Percentiles rank a stretch among this genome's conserved stretches.
Evolutionary conservation across 2,888 invertebrate species (phyloP).

Genomic region (Azorinus chamasolen): DNA sequence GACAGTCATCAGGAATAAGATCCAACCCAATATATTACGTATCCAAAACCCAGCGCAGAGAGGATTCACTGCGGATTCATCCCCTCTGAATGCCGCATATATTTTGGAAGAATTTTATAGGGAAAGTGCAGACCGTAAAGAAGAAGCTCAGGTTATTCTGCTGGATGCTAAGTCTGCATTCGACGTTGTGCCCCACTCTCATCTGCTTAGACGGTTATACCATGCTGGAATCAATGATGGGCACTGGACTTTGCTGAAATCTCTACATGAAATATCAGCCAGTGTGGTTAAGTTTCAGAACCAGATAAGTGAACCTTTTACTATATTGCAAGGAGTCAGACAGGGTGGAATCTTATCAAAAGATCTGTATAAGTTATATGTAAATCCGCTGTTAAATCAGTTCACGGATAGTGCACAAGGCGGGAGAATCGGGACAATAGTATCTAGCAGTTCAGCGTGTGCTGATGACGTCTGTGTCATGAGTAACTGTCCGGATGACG

Average conservation of each 20-base stretch:
- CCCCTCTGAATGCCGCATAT: constrained; percentile 20
- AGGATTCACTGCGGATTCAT: constrained; percentile 23
- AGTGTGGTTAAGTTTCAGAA: background rate
- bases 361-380: constrained; percentile 1
- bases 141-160: too few relatives aligned
- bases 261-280: background rate
- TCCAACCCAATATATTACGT: too few relatives aligned
- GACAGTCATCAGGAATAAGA: background rate
- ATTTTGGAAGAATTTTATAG: too few relatives aligned
- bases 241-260: background rate
- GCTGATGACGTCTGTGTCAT: background rate
- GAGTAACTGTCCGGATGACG: background rate
- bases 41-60: constrained; percentile 7
- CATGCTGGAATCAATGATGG: background rate
- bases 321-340: background rate
- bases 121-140: too few relatives aligned
- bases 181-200: too few relatives aligned
- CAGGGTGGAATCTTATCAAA: constrained; percentile 1
- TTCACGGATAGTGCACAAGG: background rate
- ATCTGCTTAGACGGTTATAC: constrained; percentile 1
- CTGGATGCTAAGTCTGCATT: too few relatives aligned
- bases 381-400: background rate
- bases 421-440: background rate
- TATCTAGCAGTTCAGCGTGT: background rate
- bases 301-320: background rate